Evolutionary conservation across 1,140 invertebrate genomes (phyloP).

Genomic region (Charaxes varanes): DNA sequence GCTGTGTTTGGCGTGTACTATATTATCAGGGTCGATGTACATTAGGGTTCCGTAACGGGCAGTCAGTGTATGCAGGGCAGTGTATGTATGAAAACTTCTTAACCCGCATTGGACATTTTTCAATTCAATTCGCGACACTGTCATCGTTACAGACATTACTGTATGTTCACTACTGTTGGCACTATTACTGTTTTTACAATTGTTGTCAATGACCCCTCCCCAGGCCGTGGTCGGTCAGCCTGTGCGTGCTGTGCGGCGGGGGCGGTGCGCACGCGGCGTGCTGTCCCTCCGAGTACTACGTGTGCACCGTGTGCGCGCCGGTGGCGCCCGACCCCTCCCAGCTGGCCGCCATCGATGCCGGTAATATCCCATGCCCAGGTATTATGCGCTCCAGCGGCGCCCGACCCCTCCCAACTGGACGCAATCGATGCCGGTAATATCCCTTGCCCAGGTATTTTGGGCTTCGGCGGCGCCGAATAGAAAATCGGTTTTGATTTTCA

Average conservation of each 20-base stretch:
- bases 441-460: no score
- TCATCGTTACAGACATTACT: background rate
- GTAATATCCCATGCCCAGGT: no score
- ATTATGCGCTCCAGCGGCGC: constrained; percentile 32
- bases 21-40: no score
- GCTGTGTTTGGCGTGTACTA: no score
- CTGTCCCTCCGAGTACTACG: constrained; percentile 4
- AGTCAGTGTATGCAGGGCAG: no score
- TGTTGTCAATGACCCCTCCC: no score
- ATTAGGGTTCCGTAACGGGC: no score
- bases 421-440: constrained; percentile 14
- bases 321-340: constrained; percentile 22
- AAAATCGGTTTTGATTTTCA: no score
- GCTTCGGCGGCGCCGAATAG: constrained; percentile 30
- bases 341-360: constrained; percentile 20
- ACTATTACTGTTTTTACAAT: constrained; percentile 2
- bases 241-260: constrained; percentile 46
- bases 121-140: no score
- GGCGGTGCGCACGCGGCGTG: constrained; percentile 32
- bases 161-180: background rate
- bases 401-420: constrained; percentile 18
- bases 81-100: no score
- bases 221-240: constrained; percentile 34
- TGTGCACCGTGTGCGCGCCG: constrained; percentile 30
- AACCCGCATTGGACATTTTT: no score